A percentile compares a stretch with the other conserved stretches of the same genome.
phyloP scores from a whole-genome alignment of 2,888 invertebrate genomes.

The Lycaena phlaeas region DNA sequence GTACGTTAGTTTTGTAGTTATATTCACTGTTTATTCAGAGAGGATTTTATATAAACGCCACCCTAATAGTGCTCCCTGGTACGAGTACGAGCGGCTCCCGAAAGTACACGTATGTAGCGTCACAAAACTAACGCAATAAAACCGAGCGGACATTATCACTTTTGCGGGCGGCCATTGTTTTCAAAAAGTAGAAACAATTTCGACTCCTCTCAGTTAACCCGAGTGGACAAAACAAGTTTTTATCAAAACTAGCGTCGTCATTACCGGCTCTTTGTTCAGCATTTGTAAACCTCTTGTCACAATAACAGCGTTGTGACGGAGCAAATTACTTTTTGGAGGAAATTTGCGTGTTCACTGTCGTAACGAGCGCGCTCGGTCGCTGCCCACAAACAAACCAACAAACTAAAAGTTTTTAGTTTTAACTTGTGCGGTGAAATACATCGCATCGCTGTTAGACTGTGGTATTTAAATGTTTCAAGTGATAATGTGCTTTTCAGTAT shows the following conservation, averaged over 20 bases:
- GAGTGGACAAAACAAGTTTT: conserved; percentile 26
- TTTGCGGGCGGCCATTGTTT: conserved; percentile 9
- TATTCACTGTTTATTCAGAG: no score
- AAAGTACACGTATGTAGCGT: not conserved
- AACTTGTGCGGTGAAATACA: conserved; percentile 40
- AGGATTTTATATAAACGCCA: no score
- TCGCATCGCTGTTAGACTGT: conserved; percentile 25
- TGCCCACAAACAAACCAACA: conserved; percentile 50
- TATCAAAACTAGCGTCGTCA: conserved; percentile 44
- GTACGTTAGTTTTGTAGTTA: no score
- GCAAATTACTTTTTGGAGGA: conserved; percentile 55
- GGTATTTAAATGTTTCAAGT: conserved; percentile 25
- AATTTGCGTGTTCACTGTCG: conserved; percentile 50
- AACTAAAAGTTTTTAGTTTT: conserved; percentile 46
- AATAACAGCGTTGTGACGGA: conserved; percentile 40
- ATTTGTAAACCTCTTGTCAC: conserved; percentile 40
- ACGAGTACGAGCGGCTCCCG: no score
- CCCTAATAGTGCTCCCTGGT: no score
- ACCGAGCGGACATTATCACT: conserved; percentile 10
- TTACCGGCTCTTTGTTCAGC: conserved; percentile 50
- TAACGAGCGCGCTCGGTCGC: conserved; percentile 41
- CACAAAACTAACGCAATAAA: conserved; percentile 7
- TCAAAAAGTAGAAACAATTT: conserved; percentile 13
- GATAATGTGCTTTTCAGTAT: conserved; percentile 14
- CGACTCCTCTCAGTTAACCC: conserved; percentile 11